Evolutionary conservation across 2,888 invertebrate genomes (phyloP), one percentile per base, ranked within the genome.

Genomic region (Phalera bucephala): DNA sequence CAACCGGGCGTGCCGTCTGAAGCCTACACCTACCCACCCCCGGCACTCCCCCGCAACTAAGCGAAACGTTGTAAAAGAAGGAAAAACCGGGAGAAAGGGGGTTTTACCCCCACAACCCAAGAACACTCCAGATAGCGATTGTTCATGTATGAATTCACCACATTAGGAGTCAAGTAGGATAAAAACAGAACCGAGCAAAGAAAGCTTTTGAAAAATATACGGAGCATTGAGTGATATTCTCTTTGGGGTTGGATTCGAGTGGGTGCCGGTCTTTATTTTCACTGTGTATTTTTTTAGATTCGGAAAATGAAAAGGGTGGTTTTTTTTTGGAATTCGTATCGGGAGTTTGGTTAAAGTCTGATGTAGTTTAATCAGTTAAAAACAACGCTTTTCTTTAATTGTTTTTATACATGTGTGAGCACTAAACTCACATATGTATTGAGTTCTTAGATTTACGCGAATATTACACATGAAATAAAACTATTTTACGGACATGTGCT

Each of bases 121-220:
- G 73, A 75, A 70, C 81, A 73, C 81, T 76, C 78, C 63, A 72
- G 73, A 71, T 63, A 80, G 65, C 84, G 72, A 87, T 90, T 92
- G 92, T 91, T 91, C 92, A 92, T 92, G 92, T 92, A 92, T 92
- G 92, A 91, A 92, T 92, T 92, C 92, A 92, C 91, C 92, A 92
- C 92, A 92, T 92, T 92, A 92, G 80, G 87, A 91, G 91, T 90
- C 92, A 91, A 91, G 91, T 91, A 91, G 90, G 90, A 90, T 90
- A 87, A 89, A 88, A 88, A 88, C 88, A 78, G 80, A 78, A 27
- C 80, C 80, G 80, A 74, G 64, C 54, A 64, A 67, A 73, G 78
- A 81, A 81, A 81, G 79, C 84, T 80, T 83, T 76, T 76, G 78
- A 83, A 80, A 83, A 80, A 85, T 84, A 85, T 78, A 78, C 72